These are phyloP conservation scores for Halotydeus destructor DNA, from an alignment of 1,140 invertebrate genomes.

Conservation along the genomic window DNA sequence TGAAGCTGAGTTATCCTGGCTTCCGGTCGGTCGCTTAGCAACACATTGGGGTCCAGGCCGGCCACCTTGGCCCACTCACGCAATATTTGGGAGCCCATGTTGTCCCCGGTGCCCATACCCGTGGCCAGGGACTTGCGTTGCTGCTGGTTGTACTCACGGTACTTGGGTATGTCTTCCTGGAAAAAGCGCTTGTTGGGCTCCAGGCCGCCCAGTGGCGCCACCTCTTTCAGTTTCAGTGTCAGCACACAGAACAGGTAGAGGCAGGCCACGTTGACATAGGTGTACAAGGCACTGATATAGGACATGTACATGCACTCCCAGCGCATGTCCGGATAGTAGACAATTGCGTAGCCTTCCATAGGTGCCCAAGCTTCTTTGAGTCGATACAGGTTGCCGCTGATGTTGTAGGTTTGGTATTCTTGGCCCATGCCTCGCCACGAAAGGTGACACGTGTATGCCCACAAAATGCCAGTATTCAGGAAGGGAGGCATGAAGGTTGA, in stretches of 20 bases:
- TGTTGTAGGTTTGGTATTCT: neutral
- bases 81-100: neutral
- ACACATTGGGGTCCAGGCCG: slow-evolving; percentile 16
- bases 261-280: no score
- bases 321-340: neutral
- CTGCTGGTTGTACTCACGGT: slow-evolving; percentile 1
- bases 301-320: neutral
- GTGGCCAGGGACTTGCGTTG: no score
- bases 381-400: neutral
- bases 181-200: neutral
- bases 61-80: neutral
- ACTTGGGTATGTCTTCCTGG: neutral
- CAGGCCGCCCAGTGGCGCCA: neutral
- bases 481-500: slow-evolving; percentile 65
- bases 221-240: neutral
- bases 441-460: neutral
- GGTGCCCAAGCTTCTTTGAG: neutral
- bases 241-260: no score
- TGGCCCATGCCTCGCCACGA: slow-evolving; percentile 1
- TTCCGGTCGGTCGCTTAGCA: slow-evolving; percentile 16
- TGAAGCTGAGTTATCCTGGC: slow-evolving; percentile 16
- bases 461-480: slow-evolving; percentile 49
- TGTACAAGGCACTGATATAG: no score
- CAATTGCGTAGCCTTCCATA: neutral
- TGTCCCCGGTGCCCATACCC: neutral